phyloP scores from a whole-genome alignment of 2,113 vertebrate genomes.

The Fregetta grallaria region DNA sequence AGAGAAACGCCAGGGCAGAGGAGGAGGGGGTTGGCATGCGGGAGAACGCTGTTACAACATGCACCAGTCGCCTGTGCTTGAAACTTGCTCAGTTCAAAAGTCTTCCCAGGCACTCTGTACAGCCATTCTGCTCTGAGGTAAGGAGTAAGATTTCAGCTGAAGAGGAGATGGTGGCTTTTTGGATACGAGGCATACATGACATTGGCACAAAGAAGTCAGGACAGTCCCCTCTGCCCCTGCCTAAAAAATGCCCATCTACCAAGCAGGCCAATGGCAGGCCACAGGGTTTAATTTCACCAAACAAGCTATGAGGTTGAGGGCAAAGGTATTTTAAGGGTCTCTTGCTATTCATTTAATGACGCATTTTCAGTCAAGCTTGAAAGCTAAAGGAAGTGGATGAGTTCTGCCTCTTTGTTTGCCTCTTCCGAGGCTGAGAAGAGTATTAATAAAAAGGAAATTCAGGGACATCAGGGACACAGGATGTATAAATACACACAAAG shows the following conservation, averaged over 20 bases:
- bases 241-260: neutral
- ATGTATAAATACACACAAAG: neutral
- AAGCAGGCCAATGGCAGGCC: neutral
- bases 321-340: neutral
- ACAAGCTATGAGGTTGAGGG: accelerated
- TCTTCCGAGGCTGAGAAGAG: neutral
- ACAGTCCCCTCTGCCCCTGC: neutral
- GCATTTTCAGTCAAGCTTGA: neutral
- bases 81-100: neutral
- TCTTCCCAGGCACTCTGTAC: neutral
- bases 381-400: neutral
- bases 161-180: neutral
- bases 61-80: neutral
- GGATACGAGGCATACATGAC: accelerated
- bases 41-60: neutral
- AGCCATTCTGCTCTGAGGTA: neutral
- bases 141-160: neutral
- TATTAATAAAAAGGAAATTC: conserved; percentile 7
- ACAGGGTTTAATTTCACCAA: neutral
- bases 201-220: neutral
- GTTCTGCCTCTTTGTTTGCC: neutral
- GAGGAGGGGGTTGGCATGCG: neutral
- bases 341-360: neutral
- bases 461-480: neutral
- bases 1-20: neutral